Evolutionary conservation across 2,797 vertebrate species (phyloP).

Genomic region (Glyptemys insculpta): DNA sequence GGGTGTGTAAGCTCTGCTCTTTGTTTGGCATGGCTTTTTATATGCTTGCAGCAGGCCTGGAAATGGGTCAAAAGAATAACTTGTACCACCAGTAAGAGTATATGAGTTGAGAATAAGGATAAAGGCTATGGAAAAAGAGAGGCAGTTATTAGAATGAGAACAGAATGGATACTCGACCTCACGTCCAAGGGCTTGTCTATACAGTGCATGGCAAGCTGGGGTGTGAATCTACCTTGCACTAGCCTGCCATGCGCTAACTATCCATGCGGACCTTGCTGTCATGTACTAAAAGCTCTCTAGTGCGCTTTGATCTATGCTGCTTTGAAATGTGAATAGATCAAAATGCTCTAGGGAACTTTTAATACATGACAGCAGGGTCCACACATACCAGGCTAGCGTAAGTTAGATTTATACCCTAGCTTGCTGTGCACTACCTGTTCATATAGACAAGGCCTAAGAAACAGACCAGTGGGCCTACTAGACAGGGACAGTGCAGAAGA

Average conservation of each 20-base stretch:
- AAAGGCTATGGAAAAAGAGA: constrained; percentile 22
- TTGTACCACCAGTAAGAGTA: background rate
- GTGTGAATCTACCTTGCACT: background rate
- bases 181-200: background rate
- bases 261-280: background rate
- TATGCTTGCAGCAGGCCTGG: background rate
- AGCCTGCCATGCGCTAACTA: background rate
- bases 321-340: background rate
- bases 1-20: background rate
- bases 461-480: background rate
- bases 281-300: background rate
- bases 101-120: background rate
- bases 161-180: background rate
- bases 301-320: background rate
- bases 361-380: background rate
- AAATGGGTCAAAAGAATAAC: background rate
- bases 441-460: background rate
- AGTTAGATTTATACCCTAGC: background rate
- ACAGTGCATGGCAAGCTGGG: no score
- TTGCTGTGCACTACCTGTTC: background rate
- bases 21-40: background rate
- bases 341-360: background rate
- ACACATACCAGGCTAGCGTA: background rate
- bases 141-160: background rate
- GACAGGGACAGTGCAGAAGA: background rate